phyloP scores from a whole-genome alignment of 1,140 invertebrate species.

The Drosophila murphyi region DNA sequence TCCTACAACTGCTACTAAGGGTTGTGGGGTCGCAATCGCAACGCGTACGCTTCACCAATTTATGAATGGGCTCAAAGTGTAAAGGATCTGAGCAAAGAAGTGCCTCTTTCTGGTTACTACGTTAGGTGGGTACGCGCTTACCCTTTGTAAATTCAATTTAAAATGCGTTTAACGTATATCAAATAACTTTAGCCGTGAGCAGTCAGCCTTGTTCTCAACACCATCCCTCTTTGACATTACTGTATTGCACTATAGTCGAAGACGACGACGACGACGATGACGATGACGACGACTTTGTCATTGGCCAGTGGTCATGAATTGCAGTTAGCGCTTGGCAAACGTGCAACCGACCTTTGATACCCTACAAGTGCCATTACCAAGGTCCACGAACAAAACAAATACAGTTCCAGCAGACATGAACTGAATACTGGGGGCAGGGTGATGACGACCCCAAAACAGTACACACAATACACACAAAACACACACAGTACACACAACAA shows the following conservation, averaged over 20 bases:
- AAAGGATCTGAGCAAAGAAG: slow-evolving; percentile 3
- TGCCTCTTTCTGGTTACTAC: neutral
- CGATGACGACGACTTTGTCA: slow-evolving; percentile 2
- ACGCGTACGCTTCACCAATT: slow-evolving; percentile 43
- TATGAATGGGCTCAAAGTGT: slow-evolving; percentile 57
- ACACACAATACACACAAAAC: neutral
- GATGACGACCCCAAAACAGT: neutral
- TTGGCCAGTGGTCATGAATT: slow-evolving; percentile 29
- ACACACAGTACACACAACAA: neutral
- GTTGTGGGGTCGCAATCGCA: slow-evolving; percentile 5
- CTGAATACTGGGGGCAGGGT: neutral
- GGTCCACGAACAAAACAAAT: slow-evolving; percentile 55
- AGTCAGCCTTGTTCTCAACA: slow-evolving; percentile 16
- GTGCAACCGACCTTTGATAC: slow-evolving; percentile 49
- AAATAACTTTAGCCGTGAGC: slow-evolving; percentile 44
- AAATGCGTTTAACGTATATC: slow-evolving; percentile 68
- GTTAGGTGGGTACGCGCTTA: slow-evolving; percentile 36
- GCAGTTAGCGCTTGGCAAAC: slow-evolving; percentile 11
- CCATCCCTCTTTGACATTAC: slow-evolving; percentile 7
- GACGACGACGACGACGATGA: too few species aligned
- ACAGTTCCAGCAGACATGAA: slow-evolving; percentile 12
- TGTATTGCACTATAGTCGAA: neutral
- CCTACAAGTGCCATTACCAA: slow-evolving; percentile 61
- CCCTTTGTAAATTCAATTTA: slow-evolving; percentile 71
- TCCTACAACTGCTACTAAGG: neutral